These are phyloP conservation scores for Conops quadrifasciatus DNA, from an alignment of 2,888 invertebrate species.

Conservation along the genomic window DNA sequence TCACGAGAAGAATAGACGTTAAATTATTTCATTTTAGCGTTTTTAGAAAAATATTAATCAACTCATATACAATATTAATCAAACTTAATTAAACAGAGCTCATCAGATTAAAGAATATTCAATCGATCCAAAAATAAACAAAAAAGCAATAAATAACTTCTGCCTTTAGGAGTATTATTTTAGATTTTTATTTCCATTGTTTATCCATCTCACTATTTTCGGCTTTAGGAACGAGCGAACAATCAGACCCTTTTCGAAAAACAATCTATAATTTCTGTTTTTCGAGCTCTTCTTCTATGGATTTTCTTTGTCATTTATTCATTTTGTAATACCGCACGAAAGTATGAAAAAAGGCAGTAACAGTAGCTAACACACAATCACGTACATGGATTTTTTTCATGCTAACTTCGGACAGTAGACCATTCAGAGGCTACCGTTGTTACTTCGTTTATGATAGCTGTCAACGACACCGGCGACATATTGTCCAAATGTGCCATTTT, in stretches of 20 bases:
- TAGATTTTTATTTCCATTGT: no score
- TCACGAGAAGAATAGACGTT: no score
- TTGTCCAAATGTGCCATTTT: conserved; percentile 12
- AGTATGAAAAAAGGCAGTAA: neutral
- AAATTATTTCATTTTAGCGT: no score
- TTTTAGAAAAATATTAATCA: neutral
- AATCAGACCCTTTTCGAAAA: no score
- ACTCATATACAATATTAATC: neutral
- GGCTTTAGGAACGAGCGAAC: no score
- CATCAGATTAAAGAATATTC: neutral
- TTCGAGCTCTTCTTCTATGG: no score
- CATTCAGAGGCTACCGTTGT: conserved; percentile 2
- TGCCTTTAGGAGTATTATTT: no score
- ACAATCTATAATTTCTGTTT: no score
- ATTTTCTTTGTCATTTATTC: no score
- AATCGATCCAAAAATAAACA: neutral
- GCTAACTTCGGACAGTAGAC: neutral
- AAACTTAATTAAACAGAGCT: neutral
- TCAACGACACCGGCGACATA: conserved; percentile 2
- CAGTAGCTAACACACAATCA: neutral
- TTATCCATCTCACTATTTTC: no score
- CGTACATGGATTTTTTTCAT: neutral
- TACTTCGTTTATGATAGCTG: neutral
- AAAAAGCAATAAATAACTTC: neutral
- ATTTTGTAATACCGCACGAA: no score